Percentiles rank a stretch among this genome's conserved stretches.
Conservation (phyloP, 2,888 invertebrate genomes). For the Ophonus ardosiacus region DNA sequence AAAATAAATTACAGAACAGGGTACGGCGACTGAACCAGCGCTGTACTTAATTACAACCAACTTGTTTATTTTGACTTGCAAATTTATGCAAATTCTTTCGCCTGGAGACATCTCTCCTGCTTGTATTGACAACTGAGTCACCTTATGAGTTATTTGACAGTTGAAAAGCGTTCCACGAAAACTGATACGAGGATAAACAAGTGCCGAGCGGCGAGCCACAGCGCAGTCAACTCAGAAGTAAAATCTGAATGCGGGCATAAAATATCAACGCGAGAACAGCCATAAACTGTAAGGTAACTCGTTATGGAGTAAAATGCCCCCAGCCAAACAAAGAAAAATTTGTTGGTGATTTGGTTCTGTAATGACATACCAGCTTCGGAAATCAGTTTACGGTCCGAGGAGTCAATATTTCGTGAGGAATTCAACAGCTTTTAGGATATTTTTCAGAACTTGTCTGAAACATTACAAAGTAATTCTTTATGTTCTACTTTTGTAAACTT, state of each 20-base stretch:
- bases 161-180: slow-evolving; percentile 65
- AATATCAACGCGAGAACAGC: slow-evolving; percentile 29
- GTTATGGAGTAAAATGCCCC: slow-evolving; percentile 22
- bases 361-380: slow-evolving; percentile 6
- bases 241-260: slow-evolving; percentile 29
- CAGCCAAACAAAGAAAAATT: slow-evolving; percentile 11
- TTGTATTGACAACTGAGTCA: slow-evolving; percentile 59
- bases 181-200: slow-evolving; percentile 53
- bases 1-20: slow-evolving; percentile 42
- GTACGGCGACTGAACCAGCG: slow-evolving; percentile 40
- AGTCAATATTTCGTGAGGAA: neutral
- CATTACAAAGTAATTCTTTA: neutral
- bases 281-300: slow-evolving; percentile 30
- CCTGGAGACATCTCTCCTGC: slow-evolving; percentile 23
- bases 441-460: neutral
- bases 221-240: neutral
- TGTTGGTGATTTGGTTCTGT: slow-evolving; percentile 31
- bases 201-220: neutral
- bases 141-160: slow-evolving; percentile 67
- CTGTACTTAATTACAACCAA: slow-evolving; percentile 54
- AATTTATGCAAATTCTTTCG: slow-evolving; percentile 56
- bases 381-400: neutral
- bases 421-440: neutral
- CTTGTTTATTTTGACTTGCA: slow-evolving; percentile 58
- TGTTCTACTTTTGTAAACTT: neutral